Evolutionary conservation across 1,140 invertebrate genomes (phyloP).

Genomic region (Teleopsis dalmanni): DNA sequence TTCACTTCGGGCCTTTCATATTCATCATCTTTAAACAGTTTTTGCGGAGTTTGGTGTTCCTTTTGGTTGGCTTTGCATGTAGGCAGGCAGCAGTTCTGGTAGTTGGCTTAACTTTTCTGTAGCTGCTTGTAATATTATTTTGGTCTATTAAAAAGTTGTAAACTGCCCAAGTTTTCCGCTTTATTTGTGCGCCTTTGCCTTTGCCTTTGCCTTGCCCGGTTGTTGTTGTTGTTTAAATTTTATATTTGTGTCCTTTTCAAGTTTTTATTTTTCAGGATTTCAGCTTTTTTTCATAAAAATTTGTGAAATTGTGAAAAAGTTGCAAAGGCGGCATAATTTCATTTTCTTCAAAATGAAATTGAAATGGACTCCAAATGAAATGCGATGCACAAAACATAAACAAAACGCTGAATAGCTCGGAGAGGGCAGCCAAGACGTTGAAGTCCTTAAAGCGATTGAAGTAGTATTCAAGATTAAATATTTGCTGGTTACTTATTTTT

Average conservation of each 20-base stretch:
- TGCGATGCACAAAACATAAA: no score
- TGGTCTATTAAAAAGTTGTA: constrained; percentile 42
- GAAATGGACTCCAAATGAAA: no score
- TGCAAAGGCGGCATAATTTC: not conserved
- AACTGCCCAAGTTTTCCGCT: constrained; percentile 16
- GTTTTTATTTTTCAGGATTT: not conserved
- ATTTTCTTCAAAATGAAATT: constrained; percentile 4
- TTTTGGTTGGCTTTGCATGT: not conserved
- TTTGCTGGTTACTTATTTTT: no score
- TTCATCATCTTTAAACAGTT: constrained; percentile 41
- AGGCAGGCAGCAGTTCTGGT: not conserved
- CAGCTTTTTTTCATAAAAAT: not conserved
- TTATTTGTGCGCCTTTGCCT: constrained; percentile 3
- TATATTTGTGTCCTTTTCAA: not conserved
- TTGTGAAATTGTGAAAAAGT: not conserved
- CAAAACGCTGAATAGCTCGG: no score
- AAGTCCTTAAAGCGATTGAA: no score
- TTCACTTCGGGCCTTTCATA: constrained; percentile 16
- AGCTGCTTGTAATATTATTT: constrained; percentile 12
- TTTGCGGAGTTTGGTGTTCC: constrained; percentile 16
- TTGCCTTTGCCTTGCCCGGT: not conserved
- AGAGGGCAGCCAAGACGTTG: no score
- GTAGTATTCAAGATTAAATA: no score
- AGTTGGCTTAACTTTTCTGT: not conserved
- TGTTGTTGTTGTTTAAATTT: no score